Percentiles rank a stretch among this genome's conserved stretches.
These are phyloP conservation scores for Morinoia aosen DNA, from an alignment of 2,888 invertebrate species.

Conservation along the genomic window DNA sequence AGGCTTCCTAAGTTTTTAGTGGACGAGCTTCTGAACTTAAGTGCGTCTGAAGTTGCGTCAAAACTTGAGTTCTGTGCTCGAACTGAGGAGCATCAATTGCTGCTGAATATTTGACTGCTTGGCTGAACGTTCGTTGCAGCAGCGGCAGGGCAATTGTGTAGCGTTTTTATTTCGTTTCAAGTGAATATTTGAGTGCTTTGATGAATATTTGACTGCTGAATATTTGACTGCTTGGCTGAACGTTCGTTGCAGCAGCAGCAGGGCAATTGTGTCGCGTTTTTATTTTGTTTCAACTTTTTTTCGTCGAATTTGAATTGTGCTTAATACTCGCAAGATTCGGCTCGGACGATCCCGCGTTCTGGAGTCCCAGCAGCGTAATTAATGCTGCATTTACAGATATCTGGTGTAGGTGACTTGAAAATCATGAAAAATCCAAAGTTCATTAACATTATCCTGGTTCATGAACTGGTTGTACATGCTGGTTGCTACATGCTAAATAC, in stretches of 20 bases:
- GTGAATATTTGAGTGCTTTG: too few relatives aligned
- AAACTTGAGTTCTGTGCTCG: neutral
- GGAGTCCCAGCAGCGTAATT: neutral
- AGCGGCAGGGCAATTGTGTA: too few relatives aligned
- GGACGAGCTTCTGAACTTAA: conserved; percentile 12
- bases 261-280: too few relatives aligned
- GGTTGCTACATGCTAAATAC: too few relatives aligned
- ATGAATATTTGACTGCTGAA: too few relatives aligned
- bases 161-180: too few relatives aligned
- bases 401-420: neutral
- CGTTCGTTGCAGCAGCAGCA: neutral
- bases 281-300: too few relatives aligned
- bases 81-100: neutral
- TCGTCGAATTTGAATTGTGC: too few relatives aligned
- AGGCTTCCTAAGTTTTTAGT: conserved; percentile 37
- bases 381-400: neutral
- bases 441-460: too few relatives aligned
- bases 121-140: neutral
- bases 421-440: too few relatives aligned
- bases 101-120: neutral
- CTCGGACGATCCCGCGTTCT: neutral
- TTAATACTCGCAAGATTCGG: neutral
- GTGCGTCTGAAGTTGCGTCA: neutral
- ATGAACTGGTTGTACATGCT: too few relatives aligned
- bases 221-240: neutral